Percentiles rank a stretch among this genome's conserved stretches.
These are phyloP conservation scores for Proctacanthus coquilletti DNA, from an alignment of 1,140 invertebrate species.

Conservation along the genomic window DNA sequence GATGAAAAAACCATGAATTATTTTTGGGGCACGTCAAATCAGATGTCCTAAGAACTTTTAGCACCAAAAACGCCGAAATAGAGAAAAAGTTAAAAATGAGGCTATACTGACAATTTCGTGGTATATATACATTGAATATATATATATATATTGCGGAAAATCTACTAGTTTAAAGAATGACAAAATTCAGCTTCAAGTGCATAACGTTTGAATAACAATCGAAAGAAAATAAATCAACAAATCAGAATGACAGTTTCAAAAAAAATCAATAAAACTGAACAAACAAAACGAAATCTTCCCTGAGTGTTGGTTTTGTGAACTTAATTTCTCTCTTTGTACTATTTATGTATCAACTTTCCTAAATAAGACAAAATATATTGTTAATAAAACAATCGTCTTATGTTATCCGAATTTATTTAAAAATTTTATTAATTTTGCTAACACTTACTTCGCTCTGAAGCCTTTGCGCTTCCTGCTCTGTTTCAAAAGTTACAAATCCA, in stretches of 20 bases:
- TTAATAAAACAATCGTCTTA: background rate
- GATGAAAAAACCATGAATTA: no score
- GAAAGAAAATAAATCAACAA: constrained; percentile 25
- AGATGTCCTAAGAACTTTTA: no score
- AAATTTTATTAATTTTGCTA: background rate
- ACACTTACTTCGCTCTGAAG: constrained; percentile 43
- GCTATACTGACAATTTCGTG: no score
- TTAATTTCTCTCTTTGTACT: background rate
- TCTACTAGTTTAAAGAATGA: no score
- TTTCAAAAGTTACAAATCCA: constrained; percentile 91
- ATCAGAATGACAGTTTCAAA: constrained; percentile 23
- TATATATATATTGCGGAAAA: no score
- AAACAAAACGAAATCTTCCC: constrained; percentile 10
- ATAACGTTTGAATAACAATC: no score
- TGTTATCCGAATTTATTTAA: background rate
- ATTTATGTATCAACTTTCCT: constrained; percentile 4
- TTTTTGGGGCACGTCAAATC: no score
- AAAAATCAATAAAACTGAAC: constrained; percentile 4
- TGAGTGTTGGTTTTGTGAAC: constrained; percentile 9
- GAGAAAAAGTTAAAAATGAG: no score
- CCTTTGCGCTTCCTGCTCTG: constrained; percentile 72
- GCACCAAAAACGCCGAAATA: no score
- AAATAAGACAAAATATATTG: constrained; percentile 5
- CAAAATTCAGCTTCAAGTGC: constrained; percentile 12
- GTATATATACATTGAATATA: no score